A percentile compares a stretch with the other conserved stretches of the same genome.
These are phyloP conservation scores for Tachysurus fulvidraco DNA, from an alignment of 2,113 vertebrate genomes.

Conservation along the genomic window DNA sequence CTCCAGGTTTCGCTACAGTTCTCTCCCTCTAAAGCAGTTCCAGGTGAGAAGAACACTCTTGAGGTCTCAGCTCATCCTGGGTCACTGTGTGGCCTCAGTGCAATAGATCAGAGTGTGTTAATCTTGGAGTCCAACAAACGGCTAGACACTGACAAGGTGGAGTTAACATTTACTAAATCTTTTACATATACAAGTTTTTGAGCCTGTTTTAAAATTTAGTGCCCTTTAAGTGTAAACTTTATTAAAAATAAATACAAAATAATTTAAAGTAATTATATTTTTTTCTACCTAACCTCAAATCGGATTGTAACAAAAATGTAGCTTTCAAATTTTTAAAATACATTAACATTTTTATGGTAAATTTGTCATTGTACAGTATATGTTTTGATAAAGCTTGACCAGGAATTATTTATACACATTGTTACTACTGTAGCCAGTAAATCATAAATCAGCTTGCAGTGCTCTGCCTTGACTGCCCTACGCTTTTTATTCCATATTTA, in stretches of 20 bases:
- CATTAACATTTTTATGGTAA: neutral
- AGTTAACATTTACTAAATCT: neutral
- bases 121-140: conserved; percentile 75
- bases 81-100: conserved; percentile 82
- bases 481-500: no score
- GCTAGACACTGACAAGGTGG: conserved; percentile 66
- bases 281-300: no score
- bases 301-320: neutral
- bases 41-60: conserved; percentile 67
- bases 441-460: no score
- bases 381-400: neutral
- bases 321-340: neutral
- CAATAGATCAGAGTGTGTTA: conserved; percentile 79
- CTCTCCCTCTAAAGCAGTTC: conserved; percentile 67
- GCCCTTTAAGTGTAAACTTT: neutral
- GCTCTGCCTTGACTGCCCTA: no score
- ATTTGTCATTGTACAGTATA: neutral
- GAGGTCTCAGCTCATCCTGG: conserved; percentile 69
- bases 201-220: neutral
- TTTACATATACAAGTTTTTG: neutral
- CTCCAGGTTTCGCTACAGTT: conserved; percentile 76
- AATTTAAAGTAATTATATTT: neutral
- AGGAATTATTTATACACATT: no score
- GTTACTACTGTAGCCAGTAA: no score
- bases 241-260: neutral